Evolutionary conservation across 2,888 invertebrate species (phyloP).

Genomic region (Coelopa pilipes): DNA sequence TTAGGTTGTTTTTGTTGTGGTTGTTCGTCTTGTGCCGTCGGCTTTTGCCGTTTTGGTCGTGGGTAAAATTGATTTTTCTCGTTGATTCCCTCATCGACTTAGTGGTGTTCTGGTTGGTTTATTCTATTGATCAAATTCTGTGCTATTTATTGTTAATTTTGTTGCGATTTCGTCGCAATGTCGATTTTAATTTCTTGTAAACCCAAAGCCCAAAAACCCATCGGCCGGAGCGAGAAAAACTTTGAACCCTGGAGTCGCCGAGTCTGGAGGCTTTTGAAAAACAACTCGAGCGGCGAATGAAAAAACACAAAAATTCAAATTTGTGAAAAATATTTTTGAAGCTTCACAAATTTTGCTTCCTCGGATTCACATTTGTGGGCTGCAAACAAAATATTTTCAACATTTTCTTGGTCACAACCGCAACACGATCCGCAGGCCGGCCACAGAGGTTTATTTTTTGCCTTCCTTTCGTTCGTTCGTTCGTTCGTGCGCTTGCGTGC

Average conservation of each 20-base stretch:
- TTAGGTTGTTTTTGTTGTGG: too few relatives aligned
- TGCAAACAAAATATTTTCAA: not conserved
- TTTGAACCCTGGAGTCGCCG: too few relatives aligned
- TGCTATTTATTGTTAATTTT: not conserved
- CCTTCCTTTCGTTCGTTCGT: too few relatives aligned
- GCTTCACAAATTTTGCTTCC: not conserved
- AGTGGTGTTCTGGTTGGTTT: not conserved
- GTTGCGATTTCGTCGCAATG: too few relatives aligned
- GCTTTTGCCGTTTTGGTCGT: not conserved
- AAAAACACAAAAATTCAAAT: not conserved
- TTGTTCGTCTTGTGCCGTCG: too few relatives aligned
- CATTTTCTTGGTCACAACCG: conserved; percentile 9
- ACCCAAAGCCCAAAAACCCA: too few relatives aligned
- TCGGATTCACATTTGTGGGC: not conserved
- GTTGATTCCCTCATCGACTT: too few relatives aligned
- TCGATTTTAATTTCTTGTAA: too few relatives aligned
- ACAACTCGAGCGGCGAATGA: not conserved
- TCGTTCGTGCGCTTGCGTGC: not conserved
- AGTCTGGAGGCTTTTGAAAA: not conserved
- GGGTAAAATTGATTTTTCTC: not conserved
- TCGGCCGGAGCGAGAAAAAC: too few relatives aligned
- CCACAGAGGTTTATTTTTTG: not conserved
- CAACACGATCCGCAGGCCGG: not conserved
- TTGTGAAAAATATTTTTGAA: not conserved
- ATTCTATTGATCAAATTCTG: not conserved